phyloP scores from a whole-genome alignment of 2,888 invertebrate species.

The Kuschelorhynchus macadamiae region DNA sequence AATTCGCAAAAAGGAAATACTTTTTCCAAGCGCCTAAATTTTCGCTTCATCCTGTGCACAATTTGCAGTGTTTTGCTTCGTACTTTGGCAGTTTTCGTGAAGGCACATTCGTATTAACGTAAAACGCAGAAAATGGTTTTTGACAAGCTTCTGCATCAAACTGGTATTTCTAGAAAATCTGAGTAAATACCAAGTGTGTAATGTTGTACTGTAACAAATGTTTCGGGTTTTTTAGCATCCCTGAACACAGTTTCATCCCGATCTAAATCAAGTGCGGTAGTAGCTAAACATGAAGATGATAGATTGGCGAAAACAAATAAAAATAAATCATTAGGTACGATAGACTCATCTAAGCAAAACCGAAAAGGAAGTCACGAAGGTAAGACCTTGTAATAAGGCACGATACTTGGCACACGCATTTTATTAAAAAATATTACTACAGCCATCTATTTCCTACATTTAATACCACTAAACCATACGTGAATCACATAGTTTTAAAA shows the following conservation, averaged over 20 bases:
- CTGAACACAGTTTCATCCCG: conserved; percentile 82
- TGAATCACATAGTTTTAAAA: too few relatives aligned
- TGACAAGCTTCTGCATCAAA: conserved; percentile 32
- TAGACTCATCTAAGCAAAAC: conserved; percentile 63
- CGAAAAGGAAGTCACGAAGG: conserved; percentile 65
- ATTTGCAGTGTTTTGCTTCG: conserved; percentile 1
- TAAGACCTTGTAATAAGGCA: conserved; percentile 61
- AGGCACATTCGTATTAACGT: background rate
- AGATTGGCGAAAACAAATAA: conserved; percentile 66
- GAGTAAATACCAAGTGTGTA: conserved; percentile 52
- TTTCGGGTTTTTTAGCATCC: conserved; percentile 78
- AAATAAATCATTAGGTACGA: conserved; percentile 62
- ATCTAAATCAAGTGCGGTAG: conserved; percentile 76
- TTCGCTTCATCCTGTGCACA: conserved; percentile 4
- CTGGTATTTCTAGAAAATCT: conserved; percentile 37
- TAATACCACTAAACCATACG: background rate
- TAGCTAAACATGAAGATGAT: conserved; percentile 70
- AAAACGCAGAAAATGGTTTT: conserved; percentile 33
- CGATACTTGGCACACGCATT: conserved; percentile 68
- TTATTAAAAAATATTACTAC: conserved; percentile 5
- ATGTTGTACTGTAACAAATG: conserved; percentile 60
- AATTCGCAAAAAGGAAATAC: conserved; percentile 2
- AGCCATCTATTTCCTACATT: conserved; percentile 8
- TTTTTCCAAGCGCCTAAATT: conserved; percentile 5
- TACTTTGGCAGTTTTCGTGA: conserved; percentile 31